Evolutionary conservation across 2,888 invertebrate species (phyloP).

Genomic region (Oligia fasciuncula): DNA sequence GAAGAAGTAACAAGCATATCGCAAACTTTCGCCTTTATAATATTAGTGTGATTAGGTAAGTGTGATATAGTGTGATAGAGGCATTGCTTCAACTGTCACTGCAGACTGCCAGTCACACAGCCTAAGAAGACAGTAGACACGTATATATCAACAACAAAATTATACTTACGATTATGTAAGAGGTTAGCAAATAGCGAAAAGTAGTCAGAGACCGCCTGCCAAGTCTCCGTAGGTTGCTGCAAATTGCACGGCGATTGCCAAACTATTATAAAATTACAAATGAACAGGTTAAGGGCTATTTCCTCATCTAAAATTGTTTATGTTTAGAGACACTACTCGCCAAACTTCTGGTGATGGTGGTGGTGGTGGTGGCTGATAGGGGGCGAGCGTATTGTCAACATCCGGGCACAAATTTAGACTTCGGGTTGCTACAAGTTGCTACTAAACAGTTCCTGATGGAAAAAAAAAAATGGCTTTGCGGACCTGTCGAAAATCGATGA

Average conservation of each 20-base stretch:
- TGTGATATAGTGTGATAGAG: background rate
- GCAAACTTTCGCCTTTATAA: too few relatives aligned
- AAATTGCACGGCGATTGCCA: slow-evolving; percentile 52
- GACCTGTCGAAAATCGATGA: too few relatives aligned
- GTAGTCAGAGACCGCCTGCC: slow-evolving; percentile 40
- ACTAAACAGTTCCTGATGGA: background rate
- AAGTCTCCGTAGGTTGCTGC: slow-evolving; percentile 50
- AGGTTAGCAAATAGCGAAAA: slow-evolving; percentile 52
- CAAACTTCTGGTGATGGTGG: background rate
- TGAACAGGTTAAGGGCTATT: slow-evolving; percentile 54
- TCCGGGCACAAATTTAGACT: background rate
- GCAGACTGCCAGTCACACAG: slow-evolving; percentile 5
- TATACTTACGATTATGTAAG: slow-evolving; percentile 46
- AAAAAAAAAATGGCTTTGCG: too few relatives aligned
- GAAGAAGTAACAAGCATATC: too few relatives aligned
- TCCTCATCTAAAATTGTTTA: slow-evolving; percentile 47
- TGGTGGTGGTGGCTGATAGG: too few relatives aligned
- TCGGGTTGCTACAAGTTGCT: background rate
- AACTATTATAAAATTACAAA: slow-evolving; percentile 58
- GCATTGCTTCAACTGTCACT: background rate
- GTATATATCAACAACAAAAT: slow-evolving; percentile 55
- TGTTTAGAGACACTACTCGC: background rate
- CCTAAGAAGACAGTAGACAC: slow-evolving; percentile 19
- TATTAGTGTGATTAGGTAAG: too few relatives aligned
- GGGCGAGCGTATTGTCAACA: background rate